These are phyloP conservation scores for Brassicogethes aeneus DNA, from an alignment of 2,888 invertebrate species.

Conservation along the genomic window DNA sequence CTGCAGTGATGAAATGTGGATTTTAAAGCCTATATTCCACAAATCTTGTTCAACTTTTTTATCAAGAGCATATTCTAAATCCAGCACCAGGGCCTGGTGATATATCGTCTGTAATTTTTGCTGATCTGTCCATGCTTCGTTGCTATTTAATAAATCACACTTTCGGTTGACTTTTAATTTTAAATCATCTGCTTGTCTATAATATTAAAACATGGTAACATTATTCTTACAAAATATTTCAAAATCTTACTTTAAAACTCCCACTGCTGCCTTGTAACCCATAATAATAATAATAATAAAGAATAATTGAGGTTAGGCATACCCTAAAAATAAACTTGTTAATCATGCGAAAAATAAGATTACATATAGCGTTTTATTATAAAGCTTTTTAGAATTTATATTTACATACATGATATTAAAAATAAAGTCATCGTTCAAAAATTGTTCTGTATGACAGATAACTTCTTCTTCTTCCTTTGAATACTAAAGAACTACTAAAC, in stretches of 20 bases:
- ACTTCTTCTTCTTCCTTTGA: too few relatives aligned
- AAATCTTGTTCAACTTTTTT: constrained; percentile 84
- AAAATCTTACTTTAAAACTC: constrained; percentile 57
- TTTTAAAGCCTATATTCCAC: constrained; percentile 84
- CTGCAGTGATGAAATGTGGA: constrained; percentile 73
- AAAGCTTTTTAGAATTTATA: too few relatives aligned
- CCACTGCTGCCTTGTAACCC: constrained; percentile 68
- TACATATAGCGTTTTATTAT: too few relatives aligned
- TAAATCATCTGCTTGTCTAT: constrained; percentile 64
- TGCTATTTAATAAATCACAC: constrained; percentile 44
- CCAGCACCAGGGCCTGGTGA: constrained; percentile 66
- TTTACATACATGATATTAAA: too few relatives aligned
- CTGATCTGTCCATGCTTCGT: constrained; percentile 38
- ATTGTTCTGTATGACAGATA: too few relatives aligned
- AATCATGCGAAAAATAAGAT: too few relatives aligned
- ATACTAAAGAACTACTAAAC: too few relatives aligned
- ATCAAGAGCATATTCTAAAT: constrained; percentile 79
- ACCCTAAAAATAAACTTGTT: neutral
- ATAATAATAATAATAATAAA: constrained; percentile 32
- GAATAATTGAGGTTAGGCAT: neutral
- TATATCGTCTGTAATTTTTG: constrained; percentile 50
- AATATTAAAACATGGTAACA: too few relatives aligned
- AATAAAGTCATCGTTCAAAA: too few relatives aligned
- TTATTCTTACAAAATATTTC: neutral
- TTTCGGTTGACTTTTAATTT: constrained; percentile 59